phyloP scores from a whole-genome alignment of 2,113 vertebrate species.

The Rhinolophus ferrumequinum region DNA sequence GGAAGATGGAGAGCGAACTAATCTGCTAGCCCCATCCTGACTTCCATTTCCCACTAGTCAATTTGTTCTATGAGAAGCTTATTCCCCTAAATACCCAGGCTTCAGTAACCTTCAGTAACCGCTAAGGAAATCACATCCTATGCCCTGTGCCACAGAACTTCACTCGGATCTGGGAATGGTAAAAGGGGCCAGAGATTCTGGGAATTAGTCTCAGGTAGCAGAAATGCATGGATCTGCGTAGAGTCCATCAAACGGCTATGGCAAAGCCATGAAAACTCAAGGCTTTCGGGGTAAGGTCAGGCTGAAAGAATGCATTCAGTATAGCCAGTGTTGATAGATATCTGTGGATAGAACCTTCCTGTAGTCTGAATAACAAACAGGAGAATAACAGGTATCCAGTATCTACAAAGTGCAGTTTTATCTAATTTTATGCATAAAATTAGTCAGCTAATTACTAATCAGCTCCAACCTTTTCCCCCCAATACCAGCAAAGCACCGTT shows the following conservation, averaged over 20 bases:
- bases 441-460: neutral
- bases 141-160: neutral
- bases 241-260: neutral
- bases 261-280: neutral
- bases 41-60: neutral
- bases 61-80: neutral
- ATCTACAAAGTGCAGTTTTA: neutral
- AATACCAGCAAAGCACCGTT: neutral
- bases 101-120: neutral
- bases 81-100: neutral
- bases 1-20: neutral
- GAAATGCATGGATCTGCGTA: neutral
- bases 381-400: neutral
- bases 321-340: neutral
- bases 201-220: neutral
- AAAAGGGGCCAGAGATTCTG: neutral
- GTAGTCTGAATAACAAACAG: neutral
- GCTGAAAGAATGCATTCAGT: neutral
- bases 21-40: neutral
- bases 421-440: neutral
- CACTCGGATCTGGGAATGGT: neutral
- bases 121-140: neutral
- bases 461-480: neutral
- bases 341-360: neutral
- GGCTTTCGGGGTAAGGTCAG: neutral